Evolutionary conservation across 2,113 vertebrate genomes (phyloP).

Genomic region (Trochalopteron elliotii): DNA sequence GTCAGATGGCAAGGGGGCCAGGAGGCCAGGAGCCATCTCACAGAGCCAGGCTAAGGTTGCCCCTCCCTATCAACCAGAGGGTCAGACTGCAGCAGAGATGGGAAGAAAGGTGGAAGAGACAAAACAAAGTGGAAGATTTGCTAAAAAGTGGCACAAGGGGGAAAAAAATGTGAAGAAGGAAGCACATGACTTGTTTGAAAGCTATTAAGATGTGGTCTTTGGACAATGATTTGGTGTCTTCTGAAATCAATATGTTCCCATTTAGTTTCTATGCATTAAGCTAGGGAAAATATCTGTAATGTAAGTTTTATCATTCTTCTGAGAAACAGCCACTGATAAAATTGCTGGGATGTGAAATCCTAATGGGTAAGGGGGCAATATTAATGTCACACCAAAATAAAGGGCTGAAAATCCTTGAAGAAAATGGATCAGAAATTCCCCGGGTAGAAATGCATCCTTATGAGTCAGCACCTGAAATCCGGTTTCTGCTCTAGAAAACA

Average conservation of each 20-base stretch:
- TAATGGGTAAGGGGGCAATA: background rate
- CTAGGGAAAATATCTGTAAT: background rate
- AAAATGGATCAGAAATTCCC: conserved; percentile 57
- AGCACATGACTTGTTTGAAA: background rate
- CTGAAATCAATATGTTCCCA: conserved; percentile 2
- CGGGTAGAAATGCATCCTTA: conserved; percentile 33
- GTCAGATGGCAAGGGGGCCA: background rate
- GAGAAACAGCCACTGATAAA: conserved; percentile 5
- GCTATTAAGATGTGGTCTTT: background rate
- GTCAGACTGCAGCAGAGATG: background rate
- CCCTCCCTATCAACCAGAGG: fast-evolving
- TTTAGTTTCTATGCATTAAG: background rate
- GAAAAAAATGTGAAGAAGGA: background rate
- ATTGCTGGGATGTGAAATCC: conserved; percentile 8
- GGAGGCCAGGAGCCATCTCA: background rate
- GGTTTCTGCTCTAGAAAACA: conserved; percentile 63
- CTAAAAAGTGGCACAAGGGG: background rate
- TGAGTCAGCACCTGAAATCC: conserved; percentile 56
- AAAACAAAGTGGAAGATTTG: background rate
- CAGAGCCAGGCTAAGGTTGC: background rate
- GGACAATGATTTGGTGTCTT: background rate
- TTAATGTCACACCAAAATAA: background rate
- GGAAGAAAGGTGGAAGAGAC: background rate
- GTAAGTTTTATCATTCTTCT: background rate
- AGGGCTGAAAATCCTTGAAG: conserved; percentile 42